Base-by-base conservation (phyloP, 1,140 invertebrate species). In the Aradophagus sp. region DNA sequence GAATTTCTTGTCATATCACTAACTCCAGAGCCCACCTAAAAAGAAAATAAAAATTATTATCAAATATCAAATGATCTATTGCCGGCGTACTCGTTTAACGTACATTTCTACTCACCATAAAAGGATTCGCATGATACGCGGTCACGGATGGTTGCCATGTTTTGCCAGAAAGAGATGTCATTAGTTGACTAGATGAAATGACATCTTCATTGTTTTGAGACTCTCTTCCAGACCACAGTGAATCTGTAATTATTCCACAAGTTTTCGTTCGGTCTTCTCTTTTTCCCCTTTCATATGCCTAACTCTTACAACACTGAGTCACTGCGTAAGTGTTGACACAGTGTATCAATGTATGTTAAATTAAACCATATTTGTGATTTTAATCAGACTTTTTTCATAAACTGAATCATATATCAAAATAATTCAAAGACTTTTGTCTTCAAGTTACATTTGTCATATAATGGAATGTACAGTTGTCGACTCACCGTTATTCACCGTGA, bases 91-190 rank as follows among this genome's bases (percentile, higher is more conserved):
- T 15, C 8, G 52, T 39, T 31, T 53, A 13, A 6, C 10, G 11
- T 14, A 6, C n/a, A n/a, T 63, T 55, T n/a, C 13, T 41, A 63
- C 70, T 77, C 75, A 85, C 84, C 76, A 80, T 79, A 70, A 86
- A 86, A 59, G 84, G 83, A 77, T 86, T 86, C 44, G 82, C 83
- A 47, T 82, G 83, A 74, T 81, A 85, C 50, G 78, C 74, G 29
- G 82, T 77, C 59, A 85, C 81, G 50, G 76, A 79, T 36, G 83
- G 83, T 77, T 85, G 83, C 84, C 84, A 86, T 13, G 80, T 77
- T 81, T 84, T 86, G 38, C 80, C 81, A 23, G 83, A 73, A 63
- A 84, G 74, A 55, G 81, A 75, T 47, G 83, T 80, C 82, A 83
- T 80, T 75, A 80, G 63, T 73, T 84, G 80, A 84, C 81, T 84